Percentiles rank a stretch among this genome's conserved stretches.
Evolutionary conservation across 2,888 invertebrate species (phyloP).

Genomic region (Nemurella pictetii): DNA sequence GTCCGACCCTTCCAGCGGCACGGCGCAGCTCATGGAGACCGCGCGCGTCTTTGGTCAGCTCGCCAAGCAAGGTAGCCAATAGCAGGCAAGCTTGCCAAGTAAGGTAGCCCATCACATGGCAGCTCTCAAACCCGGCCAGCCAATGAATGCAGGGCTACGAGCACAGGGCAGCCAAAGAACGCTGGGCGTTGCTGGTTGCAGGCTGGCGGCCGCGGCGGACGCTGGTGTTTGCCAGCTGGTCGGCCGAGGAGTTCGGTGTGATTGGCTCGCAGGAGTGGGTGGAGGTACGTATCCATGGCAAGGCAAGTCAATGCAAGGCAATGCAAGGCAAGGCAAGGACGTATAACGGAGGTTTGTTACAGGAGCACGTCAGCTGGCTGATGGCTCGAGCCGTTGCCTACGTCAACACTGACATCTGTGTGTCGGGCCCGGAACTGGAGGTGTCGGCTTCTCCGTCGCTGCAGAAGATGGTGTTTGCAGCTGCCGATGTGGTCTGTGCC

Average conservation of each 20-base stretch:
- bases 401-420: conserved; percentile 29
- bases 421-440: conserved; percentile 13
- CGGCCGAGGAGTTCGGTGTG: conserved; percentile 19
- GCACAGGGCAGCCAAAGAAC: no score
- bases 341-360: no score
- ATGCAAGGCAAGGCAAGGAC: no score
- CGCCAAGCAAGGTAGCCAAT: background rate
- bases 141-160: no score
- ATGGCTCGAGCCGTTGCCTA: conserved; percentile 17
- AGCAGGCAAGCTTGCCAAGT: no score
- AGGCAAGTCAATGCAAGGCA: no score
- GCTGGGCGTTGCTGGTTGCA: no score
- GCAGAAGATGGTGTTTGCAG: background rate
- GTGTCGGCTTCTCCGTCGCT: conserved; percentile 8
- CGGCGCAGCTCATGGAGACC: conserved; percentile 20
- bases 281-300: conserved; percentile 10
- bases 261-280: conserved; percentile 29
- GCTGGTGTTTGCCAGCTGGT: conserved; percentile 12
- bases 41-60: conserved; percentile 9
- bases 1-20: conserved; percentile 19
- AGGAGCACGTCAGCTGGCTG: conserved; percentile 4
- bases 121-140: no score
- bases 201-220: conserved; percentile 22
- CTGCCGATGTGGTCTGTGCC: no score
- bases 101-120: no score